These are phyloP conservation scores for Oscheius sp. DNA, from an alignment of 2,888 invertebrate species.

Conservation along the genomic window DNA sequence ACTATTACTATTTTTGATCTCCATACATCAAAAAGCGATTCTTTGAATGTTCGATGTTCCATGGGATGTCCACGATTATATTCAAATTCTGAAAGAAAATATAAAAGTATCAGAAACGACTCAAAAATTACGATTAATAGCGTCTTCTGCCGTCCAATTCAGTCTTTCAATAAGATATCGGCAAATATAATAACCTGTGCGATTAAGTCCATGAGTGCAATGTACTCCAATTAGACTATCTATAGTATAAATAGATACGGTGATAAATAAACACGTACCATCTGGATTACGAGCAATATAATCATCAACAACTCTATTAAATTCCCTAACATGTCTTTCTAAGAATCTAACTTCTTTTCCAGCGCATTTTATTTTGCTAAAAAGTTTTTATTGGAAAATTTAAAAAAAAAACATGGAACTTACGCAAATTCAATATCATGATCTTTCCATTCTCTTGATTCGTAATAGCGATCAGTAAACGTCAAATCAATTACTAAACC, in stretches of 20 bases:
- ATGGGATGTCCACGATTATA: conserved; percentile 51
- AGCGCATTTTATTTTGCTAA: conserved; percentile 47
- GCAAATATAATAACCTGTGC: conserved; percentile 77
- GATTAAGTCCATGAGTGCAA: conserved; percentile 77
- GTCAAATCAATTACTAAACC: conserved; percentile 75
- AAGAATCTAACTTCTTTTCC: conserved; percentile 60
- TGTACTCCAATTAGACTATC: conserved; percentile 76
- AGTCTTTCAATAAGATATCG: conserved; percentile 62
- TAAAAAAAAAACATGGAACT: conserved; percentile 31
- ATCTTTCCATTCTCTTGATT: conserved; percentile 49
- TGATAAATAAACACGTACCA: conserved; percentile 46
- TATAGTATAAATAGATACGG: conserved; percentile 38
- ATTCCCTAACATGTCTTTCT: conserved; percentile 57
- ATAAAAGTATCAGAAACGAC: conserved; percentile 1
- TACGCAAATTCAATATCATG: conserved; percentile 52
- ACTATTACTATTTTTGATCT: conserved; percentile 22
- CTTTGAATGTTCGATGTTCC: conserved; percentile 45
- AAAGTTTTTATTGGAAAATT: background rate
- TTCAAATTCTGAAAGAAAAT: conserved; percentile 46
- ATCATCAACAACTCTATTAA: conserved; percentile 47
- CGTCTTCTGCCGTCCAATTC: conserved; percentile 48
- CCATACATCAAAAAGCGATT: conserved; percentile 40
- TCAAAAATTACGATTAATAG: conserved; percentile 47
- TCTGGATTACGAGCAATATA: conserved; percentile 43
- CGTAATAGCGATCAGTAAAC: conserved; percentile 73